Conservation (phyloP, 1,140 invertebrate species). For the Cecropterus lyciades region DNA sequence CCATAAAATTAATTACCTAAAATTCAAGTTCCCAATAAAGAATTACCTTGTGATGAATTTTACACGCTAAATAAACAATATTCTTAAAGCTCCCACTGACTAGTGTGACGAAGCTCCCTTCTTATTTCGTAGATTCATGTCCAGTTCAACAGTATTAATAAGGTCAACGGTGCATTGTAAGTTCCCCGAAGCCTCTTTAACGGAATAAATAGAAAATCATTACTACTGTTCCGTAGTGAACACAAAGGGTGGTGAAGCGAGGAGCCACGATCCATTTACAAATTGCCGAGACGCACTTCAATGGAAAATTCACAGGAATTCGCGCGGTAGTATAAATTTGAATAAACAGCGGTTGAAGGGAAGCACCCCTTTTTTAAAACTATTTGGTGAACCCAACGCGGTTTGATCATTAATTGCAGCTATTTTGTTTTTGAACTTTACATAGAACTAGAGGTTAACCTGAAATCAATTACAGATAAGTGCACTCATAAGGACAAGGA, state of each 20-base stretch:
- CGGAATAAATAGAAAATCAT: conserved; percentile 20
- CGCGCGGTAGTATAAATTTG: conserved; percentile 63
- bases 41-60: too few species aligned
- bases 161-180: conserved; percentile 12
- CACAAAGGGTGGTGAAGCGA: conserved; percentile 53
- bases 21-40: too few species aligned
- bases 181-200: conserved; percentile 6
- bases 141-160: too few species aligned
- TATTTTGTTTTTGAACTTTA: too few species aligned
- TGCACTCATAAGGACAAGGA: too few species aligned
- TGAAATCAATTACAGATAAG: too few species aligned
- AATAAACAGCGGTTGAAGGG: conserved; percentile 58
- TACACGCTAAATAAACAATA: too few species aligned
- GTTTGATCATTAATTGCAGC: conserved; percentile 3
- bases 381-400: not conserved
- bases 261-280: conserved; percentile 66
- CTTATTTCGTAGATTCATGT: too few species aligned
- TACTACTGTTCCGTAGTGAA: conserved; percentile 1
- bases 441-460: too few species aligned
- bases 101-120: too few species aligned
- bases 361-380: not conserved
- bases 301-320: conserved; percentile 52
- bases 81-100: too few species aligned
- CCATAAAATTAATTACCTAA: too few species aligned
- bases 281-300: conserved; percentile 59